phyloP scores from a whole-genome alignment of 2,888 invertebrate genomes.

The Pseudanteris insignis region DNA sequence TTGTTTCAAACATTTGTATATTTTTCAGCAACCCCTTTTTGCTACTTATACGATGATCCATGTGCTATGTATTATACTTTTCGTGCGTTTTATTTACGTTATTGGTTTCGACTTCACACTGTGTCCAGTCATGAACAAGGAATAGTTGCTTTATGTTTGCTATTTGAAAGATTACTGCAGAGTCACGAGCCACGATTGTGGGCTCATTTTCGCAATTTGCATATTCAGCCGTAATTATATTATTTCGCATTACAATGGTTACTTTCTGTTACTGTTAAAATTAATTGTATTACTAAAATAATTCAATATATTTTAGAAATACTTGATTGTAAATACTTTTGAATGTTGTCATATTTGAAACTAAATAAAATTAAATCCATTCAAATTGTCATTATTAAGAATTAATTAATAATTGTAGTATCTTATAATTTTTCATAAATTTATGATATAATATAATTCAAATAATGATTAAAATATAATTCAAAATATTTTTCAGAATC shows the following conservation, averaged over 20 bases:
- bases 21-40: constrained; percentile 88
- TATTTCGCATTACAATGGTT: too few species aligned
- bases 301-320: too few species aligned
- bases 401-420: too few species aligned
- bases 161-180: constrained; percentile 90
- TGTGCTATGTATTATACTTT: constrained; percentile 89
- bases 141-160: constrained; percentile 86
- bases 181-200: constrained; percentile 90
- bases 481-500: constrained; percentile 72
- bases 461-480: too few species aligned
- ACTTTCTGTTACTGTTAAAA: not conserved
- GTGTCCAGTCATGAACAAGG: constrained; percentile 94
- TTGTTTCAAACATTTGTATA: constrained; percentile 3
- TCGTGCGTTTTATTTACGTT: constrained; percentile 88
- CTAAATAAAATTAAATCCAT: too few species aligned
- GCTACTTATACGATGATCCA: constrained; percentile 91
- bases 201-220: constrained; percentile 88
- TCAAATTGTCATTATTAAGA: too few species aligned
- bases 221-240: constrained; percentile 92
- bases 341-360: too few species aligned
- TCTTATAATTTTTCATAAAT: too few species aligned
- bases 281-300: too few species aligned
- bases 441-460: too few species aligned
- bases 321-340: too few species aligned
- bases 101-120: constrained; percentile 91